A percentile compares a stretch with the other conserved stretches of the same genome.
Evolutionary conservation across 2,888 invertebrate genomes (phyloP).

Genomic region (Diplolepis rosae): DNA sequence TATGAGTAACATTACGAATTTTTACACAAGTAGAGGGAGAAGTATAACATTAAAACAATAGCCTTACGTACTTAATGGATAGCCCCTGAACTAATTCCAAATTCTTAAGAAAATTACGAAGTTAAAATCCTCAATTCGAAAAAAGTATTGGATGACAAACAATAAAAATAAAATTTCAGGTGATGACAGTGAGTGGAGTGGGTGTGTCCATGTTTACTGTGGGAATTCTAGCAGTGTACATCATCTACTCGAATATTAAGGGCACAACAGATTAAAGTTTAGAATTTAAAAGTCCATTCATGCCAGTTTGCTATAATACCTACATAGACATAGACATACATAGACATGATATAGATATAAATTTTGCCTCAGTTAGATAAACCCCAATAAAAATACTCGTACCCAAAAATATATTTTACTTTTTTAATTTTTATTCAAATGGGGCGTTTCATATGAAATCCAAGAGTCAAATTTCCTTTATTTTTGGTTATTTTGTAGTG

Average conservation of each 20-base stretch:
- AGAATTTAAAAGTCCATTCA: constrained; percentile 10
- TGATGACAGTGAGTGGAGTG: constrained; percentile 67
- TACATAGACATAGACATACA: not conserved
- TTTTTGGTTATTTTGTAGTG: no score
- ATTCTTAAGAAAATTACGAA: not conserved
- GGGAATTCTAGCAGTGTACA: constrained; percentile 67
- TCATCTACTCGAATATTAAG: constrained; percentile 65
- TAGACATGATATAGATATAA: not conserved
- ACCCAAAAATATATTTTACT: no score
- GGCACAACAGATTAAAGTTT: constrained; percentile 51
- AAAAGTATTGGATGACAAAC: not conserved
- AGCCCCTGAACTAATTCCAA: not conserved
- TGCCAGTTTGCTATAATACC: not conserved
- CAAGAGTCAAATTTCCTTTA: no score
- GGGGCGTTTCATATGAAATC: no score
- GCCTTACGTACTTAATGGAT: no score
- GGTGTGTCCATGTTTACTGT: constrained; percentile 69
- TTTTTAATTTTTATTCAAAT: no score
- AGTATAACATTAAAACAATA: no score
- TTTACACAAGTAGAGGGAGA: no score
- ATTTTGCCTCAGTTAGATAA: not conserved
- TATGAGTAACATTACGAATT: no score
- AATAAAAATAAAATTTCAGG: constrained; percentile 49
- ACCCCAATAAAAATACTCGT: not conserved
- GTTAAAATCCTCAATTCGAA: not conserved